Evolutionary conservation across 2,113 vertebrate genomes (phyloP).

Genomic region (Tachysurus fulvidraco): DNA sequence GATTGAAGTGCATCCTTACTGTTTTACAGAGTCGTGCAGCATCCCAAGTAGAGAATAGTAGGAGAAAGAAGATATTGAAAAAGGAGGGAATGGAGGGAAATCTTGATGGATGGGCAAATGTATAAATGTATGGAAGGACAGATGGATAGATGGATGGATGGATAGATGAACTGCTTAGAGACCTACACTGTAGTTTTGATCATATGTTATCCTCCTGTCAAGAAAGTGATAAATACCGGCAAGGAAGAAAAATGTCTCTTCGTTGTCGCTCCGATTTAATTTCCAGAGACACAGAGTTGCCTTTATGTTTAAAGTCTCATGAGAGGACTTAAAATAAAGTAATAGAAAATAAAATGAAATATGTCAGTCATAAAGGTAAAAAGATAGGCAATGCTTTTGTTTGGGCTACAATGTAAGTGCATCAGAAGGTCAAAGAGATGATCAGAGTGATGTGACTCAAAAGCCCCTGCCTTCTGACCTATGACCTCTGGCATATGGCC

Average conservation of each 20-base stretch:
- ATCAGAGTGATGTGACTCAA: conserved; percentile 37
- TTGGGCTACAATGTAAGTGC: neutral
- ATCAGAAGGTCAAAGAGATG: conserved; percentile 32
- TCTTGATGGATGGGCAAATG: neutral
- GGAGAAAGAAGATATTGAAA: neutral
- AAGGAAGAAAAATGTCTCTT: neutral
- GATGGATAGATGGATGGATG: neutral
- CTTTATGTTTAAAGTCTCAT: too few relatives aligned
- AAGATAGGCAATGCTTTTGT: neutral
- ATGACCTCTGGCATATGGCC: conserved; percentile 55
- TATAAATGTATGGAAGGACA: neutral
- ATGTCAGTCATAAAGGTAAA: neutral
- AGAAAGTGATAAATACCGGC: neutral
- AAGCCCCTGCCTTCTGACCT: conserved; percentile 36
- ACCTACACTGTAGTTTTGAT: neutral
- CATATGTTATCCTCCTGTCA: neutral
- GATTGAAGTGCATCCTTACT: conserved; percentile 41
- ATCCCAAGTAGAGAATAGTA: neutral
- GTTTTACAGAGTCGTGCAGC: conserved; percentile 26
- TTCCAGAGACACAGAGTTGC: neutral
- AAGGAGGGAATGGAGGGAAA: neutral
- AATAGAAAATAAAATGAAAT: neutral
- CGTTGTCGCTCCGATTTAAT: neutral
- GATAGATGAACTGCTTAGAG: neutral
- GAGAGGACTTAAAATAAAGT: neutral